Percentiles rank a stretch among this genome's conserved stretches.
These are phyloP conservation scores for Malacoctenus gilli DNA, from an alignment of 2,797 vertebrate species.

Conservation along the genomic window DNA sequence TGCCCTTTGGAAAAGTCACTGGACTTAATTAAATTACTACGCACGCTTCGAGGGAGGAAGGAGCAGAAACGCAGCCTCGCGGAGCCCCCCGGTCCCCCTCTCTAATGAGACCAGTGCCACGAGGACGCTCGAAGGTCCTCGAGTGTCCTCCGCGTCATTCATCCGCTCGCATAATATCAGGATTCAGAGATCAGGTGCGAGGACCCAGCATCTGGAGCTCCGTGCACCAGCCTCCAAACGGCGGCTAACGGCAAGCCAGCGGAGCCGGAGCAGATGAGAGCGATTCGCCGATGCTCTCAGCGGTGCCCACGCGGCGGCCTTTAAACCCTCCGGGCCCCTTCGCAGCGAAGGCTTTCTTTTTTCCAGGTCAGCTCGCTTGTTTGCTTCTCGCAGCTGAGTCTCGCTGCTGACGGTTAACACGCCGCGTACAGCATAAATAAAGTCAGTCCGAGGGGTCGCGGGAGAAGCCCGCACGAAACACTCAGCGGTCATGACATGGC, in stretches of 20 bases:
- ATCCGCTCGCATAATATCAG: constrained; percentile 18
- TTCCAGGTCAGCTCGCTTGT: constrained; percentile 78
- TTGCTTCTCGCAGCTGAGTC: constrained; percentile 69
- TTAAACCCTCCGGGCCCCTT: constrained; percentile 46
- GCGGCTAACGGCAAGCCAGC: constrained; percentile 15
- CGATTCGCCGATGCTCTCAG: constrained; percentile 27
- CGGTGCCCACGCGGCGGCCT: constrained; percentile 42
- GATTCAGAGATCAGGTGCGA: too few species aligned
- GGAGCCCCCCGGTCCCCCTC: constrained; percentile 33
- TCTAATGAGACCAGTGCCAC: constrained; percentile 41
- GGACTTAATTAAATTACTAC: constrained; percentile 75
- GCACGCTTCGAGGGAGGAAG: constrained; percentile 42
- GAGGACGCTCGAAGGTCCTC: constrained; percentile 43
- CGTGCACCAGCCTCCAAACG: constrained; percentile 7
- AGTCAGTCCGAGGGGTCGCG: constrained; percentile 43
- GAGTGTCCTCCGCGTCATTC: constrained; percentile 35
- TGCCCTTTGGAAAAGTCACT: constrained; percentile 72
- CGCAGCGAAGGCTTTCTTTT: constrained; percentile 50
- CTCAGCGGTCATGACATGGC: constrained; percentile 44
- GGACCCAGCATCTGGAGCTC: not conserved
- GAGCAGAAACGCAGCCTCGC: constrained; percentile 17
- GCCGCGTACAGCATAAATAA: constrained; percentile 60
- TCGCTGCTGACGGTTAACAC: constrained; percentile 33
- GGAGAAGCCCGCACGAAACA: constrained; percentile 43
- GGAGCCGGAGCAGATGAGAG: constrained; percentile 23